Evolutionary conservation across 2,113 vertebrate genomes (phyloP), one percentile per base, ranked within the genome.

Genomic region (Stigmatopora argus): DNA sequence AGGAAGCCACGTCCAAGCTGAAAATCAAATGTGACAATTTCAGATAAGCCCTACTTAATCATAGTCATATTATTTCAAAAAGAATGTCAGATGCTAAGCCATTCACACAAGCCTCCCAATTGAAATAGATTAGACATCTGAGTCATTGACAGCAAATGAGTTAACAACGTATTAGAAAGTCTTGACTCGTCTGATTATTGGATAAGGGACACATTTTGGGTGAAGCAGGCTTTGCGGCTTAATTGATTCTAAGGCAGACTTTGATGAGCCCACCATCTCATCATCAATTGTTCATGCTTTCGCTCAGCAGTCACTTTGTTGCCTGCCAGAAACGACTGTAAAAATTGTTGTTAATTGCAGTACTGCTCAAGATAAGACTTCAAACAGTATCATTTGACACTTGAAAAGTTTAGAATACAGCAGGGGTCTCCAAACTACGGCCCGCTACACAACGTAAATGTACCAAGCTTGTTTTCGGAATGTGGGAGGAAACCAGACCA

Each of bases 171-270:
- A 26, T 19, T n/a, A 15, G 38, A 13, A 11, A 21, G 19, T 12
- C 13, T 17, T 31, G 34, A 21, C 2, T n/a, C n/a, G n/a, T 41
- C 38, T 3, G 35, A 60, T 69, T 66, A 67, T 70, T 67, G 55
- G 26, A 21, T 49, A 62, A 31, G 12, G 17, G 21, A 21, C 21
- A 44, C 8, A 45, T 7, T 6, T 21, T 46, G 21, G 66, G 51
- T 1, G 19, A 55, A 61, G 17, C 2, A 21, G 3, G 45, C 57
- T 3, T 64, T 34, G 62, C 34, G 64, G 64, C 45, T 69, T 65
- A 80, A 84, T 78, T 62, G 71, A 76, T 74, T 85, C 73, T 3
- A 14, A 46, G 26, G 61, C 58, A 51, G 68, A 31, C 35, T 71
- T 75, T 75, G 68, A 84, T 77, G 47, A 67, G 66, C 61, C 66